These are phyloP conservation scores for Myathropa florea DNA, from an alignment of 2,888 invertebrate species.

Conservation along the genomic window DNA sequence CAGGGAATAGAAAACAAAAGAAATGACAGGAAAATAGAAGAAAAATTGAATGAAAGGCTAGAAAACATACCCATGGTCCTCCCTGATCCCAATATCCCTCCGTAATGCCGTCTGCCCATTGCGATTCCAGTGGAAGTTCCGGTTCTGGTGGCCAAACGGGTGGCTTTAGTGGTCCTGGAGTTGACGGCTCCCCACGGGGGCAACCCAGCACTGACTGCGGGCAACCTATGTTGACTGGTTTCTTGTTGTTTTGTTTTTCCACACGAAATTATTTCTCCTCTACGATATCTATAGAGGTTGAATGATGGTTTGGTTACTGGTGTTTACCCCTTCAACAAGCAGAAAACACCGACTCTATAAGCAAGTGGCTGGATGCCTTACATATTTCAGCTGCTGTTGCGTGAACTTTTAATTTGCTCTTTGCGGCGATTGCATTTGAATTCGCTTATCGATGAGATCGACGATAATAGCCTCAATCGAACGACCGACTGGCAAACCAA, in stretches of 20 bases:
- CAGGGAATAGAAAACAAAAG: not conserved
- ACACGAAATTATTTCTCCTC: constrained; percentile 53
- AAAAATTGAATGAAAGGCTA: constrained; percentile 37
- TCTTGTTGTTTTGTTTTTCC: constrained; percentile 64
- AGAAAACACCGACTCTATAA: constrained; percentile 22
- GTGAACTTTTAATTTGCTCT: constrained; percentile 44
- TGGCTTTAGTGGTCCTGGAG: constrained; percentile 74
- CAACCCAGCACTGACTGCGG: constrained; percentile 77
- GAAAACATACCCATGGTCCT: constrained; percentile 76
- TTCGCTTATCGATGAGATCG: constrained; percentile 18
- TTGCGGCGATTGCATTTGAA: constrained; percentile 35
- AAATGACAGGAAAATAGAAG: constrained; percentile 25
- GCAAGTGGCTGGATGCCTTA: constrained; percentile 62
- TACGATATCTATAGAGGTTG: constrained; percentile 37
- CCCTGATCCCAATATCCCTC: constrained; percentile 77
- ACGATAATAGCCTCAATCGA: constrained; percentile 1
- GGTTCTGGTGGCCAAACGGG: constrained; percentile 76
- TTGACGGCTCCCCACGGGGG: constrained; percentile 75
- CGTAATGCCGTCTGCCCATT: constrained; percentile 76
- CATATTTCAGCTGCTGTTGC: constrained; percentile 47
- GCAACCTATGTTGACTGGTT: constrained; percentile 76
- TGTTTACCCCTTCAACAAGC: not conserved
- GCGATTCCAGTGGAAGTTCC: constrained; percentile 76
- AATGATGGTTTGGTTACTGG: not conserved
- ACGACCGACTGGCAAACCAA: not conserved